Base-by-base conservation (phyloP, 2,113 vertebrate species). In the Mastomys natalensis region DNA sequence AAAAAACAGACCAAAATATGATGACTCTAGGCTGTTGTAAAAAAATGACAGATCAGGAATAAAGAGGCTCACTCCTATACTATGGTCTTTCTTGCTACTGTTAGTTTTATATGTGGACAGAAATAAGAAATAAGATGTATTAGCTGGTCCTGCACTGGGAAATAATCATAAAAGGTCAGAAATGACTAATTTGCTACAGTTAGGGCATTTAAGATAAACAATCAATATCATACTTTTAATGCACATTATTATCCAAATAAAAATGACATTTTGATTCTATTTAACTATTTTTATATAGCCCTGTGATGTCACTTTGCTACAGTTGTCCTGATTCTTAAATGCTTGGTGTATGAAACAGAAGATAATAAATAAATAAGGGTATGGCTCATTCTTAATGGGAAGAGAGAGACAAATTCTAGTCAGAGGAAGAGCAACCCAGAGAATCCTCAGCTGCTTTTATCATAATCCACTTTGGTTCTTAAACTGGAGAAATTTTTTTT, bases 101-200 rank as follows among this genome's bases (percentile, higher is more conserved):
- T 85, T 92, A 95, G 68, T 93, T 89, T 95, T 62, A 78, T 74
- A 91, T 45, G 85, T 94, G 72, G 95, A 45, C 74, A 96, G 68
- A 89, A 95, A 86, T 90, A 93, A 93, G 96, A 94, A 97, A 96
- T 74, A 24, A 94, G 95, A 93, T 86, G 48, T 92, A 68, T 72
- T 93, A 96, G 96, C 77, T 89, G 77, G 64, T 92, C 68, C 37
- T 95, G 55, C 55, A 92, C 81, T 92, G 82, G 45, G 68, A 96
- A 86, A 96, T 94, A 96, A 87, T 40, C 43, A 95, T 80, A 89
- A 94, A 97, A 97, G 93, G 94, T 96, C 73, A 95, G 95, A 96
- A 98, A 96, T 91, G 77, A 97, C 88, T 95, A 70, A 95, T 94
- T 96, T 94, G 43, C 89, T 87, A 68, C 92, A 87, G 74, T 94